A percentile compares a stretch with the other conserved stretches of the same genome.
phyloP scores from a whole-genome alignment of 2,113 vertebrate species.

The Illadopsis cleaveri region DNA sequence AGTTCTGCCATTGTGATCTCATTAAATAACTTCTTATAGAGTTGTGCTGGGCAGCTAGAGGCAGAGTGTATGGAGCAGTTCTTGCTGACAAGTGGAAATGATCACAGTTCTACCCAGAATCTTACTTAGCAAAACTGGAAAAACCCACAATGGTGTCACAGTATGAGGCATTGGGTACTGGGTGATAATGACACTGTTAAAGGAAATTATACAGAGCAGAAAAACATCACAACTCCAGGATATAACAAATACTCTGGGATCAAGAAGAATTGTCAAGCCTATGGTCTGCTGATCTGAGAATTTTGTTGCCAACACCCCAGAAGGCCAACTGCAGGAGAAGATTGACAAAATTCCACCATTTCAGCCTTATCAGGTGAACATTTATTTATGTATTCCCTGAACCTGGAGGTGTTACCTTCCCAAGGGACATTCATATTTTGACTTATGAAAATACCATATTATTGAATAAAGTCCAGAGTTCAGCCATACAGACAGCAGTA shows the following conservation, averaged over 20 bases:
- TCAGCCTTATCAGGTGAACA: neutral
- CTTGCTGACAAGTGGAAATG: neutral
- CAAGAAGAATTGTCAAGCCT: neutral
- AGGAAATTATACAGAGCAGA: neutral
- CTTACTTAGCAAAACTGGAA: neutral
- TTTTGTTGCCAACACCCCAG: neutral
- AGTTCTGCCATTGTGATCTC: neutral
- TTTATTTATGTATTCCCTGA: neutral
- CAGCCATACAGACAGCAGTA: neutral
- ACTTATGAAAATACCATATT: neutral
- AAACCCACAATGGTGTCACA: rapidly evolving
- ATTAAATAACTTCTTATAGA: neutral
- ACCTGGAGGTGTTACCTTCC: neutral
- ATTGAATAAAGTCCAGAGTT: neutral
- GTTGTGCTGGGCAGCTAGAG: neutral
- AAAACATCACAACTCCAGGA: neutral
- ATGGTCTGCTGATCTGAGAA: neutral
- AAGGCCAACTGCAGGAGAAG: neutral
- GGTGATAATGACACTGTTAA: neutral
- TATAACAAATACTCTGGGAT: neutral
- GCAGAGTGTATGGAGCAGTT: neutral
- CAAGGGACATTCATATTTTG: neutral
- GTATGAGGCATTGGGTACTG: neutral
- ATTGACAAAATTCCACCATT: neutral
- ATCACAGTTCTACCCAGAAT: neutral